Evolutionary conservation across 2,797 vertebrate species (phyloP), one percentile per base, ranked within the genome.

Genomic region (Malurus splendens): DNA sequence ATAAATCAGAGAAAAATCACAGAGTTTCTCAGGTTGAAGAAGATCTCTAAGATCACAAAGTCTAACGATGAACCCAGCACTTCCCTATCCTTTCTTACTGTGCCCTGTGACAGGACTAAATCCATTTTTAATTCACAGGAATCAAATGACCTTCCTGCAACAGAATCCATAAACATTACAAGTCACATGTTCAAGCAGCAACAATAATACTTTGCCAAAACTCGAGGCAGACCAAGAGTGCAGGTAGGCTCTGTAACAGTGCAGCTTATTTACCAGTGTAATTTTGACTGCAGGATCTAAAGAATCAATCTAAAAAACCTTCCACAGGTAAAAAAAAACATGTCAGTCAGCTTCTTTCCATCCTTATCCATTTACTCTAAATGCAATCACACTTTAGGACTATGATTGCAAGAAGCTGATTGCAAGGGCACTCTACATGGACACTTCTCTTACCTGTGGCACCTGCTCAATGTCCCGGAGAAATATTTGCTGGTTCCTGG

Each of bases 401-500:
- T 45, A 15, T 41, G 62, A 25, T 14, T 84, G 55, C 45, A 73
- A 23, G 1, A 50, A 14, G 8, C 8, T 44, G 18, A 65, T 27
- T 4, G 36, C 36, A 36, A 82, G 4, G 0, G 3, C 4, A 30
- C 18, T 61, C 50, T 50, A 1, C 0, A 6, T 75, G 44, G 60
- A 60, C 18, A 19, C 7, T 81, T 33, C 76, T 91, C 96, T 98
- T 93, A 99, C 99, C 98, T 99, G 99, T 81, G 98, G 98, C 96
- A 99, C 98, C 97, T 99, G 99, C 92, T 99, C 99, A 79, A 99
- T 99, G 96, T 99, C 99, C 94, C 99, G 98, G 89, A 99, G 98
- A 94, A 99, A 99, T 97, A 99, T 99, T 90, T 99, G 99, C 96
- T 99, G 99, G 97, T 99, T 99, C 95, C 99, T 98, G 87, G 99